These are phyloP conservation scores for Thalassoma bifasciatum DNA, from an alignment of 2,113 vertebrate species.

Conservation along the genomic window DNA sequence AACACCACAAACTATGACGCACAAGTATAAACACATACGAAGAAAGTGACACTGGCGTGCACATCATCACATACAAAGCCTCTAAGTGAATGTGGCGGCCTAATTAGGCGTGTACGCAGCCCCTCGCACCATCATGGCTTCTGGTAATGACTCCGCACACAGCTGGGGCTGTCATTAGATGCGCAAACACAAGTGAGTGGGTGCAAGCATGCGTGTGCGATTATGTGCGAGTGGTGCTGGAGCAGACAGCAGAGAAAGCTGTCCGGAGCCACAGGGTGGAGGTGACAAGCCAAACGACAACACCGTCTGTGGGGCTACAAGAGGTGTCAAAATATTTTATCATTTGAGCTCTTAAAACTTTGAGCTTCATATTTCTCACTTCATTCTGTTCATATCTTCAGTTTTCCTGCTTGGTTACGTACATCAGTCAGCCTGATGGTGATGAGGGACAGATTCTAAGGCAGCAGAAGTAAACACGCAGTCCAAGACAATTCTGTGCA, in stretches of 20 bases:
- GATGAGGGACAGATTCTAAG: not conserved
- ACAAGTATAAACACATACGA: not conserved
- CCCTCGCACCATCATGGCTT: slow-evolving; percentile 45
- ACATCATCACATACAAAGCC: slow-evolving; percentile 2
- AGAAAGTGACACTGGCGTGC: not conserved
- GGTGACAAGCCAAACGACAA: not conserved
- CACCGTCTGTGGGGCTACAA: not conserved
- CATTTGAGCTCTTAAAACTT: no score
- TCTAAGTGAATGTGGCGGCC: slow-evolving; percentile 31
- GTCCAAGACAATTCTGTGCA: not conserved
- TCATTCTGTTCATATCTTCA: no score
- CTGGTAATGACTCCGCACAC: slow-evolving; percentile 55
- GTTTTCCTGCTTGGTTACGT: no score
- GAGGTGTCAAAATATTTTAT: no score
- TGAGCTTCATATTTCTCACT: no score
- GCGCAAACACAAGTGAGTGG: slow-evolving; percentile 22
- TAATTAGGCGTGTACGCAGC: slow-evolving; percentile 54
- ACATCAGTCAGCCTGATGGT: not conserved
- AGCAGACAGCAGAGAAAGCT: not conserved
- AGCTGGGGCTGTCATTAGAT: slow-evolving; percentile 52
- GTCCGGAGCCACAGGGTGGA: not conserved
- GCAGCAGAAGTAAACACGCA: slow-evolving; percentile 1
- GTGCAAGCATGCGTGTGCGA: not conserved
- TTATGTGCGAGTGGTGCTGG: not conserved
- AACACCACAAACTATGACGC: not conserved